These are phyloP conservation scores for Vultur gryphus DNA, from an alignment of 2,797 vertebrate genomes.

Conservation along the genomic window DNA sequence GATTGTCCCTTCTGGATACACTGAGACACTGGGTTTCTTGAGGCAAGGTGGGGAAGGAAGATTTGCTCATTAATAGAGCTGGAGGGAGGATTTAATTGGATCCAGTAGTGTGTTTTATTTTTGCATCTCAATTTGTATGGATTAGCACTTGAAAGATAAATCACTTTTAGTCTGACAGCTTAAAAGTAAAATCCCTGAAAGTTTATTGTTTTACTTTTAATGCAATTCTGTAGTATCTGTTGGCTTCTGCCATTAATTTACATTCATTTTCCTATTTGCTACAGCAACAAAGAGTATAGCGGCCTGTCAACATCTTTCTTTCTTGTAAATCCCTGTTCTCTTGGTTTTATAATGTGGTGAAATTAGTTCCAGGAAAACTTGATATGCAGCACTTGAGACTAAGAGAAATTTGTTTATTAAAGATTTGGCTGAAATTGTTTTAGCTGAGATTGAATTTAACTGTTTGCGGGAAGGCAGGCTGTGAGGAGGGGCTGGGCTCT, in stretches of 20 bases:
- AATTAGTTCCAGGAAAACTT: slow-evolving; percentile 29
- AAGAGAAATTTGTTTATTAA: neutral
- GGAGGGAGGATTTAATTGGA: slow-evolving; percentile 55
- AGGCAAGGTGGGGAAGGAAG: slow-evolving; percentile 8
- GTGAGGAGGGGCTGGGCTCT: neutral
- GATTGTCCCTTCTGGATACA: neutral
- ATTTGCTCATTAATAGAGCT: slow-evolving; percentile 36
- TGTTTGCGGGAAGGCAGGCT: neutral
- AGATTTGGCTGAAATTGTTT: neutral
- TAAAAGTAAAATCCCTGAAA: slow-evolving; percentile 54
- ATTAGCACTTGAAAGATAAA: slow-evolving; percentile 51
- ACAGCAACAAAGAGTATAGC: neutral
- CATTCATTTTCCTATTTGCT: slow-evolving; percentile 46
- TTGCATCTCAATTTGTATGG: slow-evolving; percentile 60
- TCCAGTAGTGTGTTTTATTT: slow-evolving; percentile 53
- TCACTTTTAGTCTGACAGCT: slow-evolving; percentile 38
- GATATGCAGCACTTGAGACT: neutral
- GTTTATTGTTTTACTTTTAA: slow-evolving; percentile 49
- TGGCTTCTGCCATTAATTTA: slow-evolving; percentile 51
- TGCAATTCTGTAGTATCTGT: slow-evolving; percentile 36
- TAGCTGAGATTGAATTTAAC: neutral
- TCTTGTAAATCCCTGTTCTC: slow-evolving; percentile 38
- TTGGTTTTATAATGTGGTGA: slow-evolving; percentile 21
- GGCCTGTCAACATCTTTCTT: slow-evolving; percentile 16
- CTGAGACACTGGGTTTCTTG: neutral